These are phyloP conservation scores for Hoplias malabaricus DNA, from an alignment of 2,113 vertebrate species.

Conservation along the genomic window DNA sequence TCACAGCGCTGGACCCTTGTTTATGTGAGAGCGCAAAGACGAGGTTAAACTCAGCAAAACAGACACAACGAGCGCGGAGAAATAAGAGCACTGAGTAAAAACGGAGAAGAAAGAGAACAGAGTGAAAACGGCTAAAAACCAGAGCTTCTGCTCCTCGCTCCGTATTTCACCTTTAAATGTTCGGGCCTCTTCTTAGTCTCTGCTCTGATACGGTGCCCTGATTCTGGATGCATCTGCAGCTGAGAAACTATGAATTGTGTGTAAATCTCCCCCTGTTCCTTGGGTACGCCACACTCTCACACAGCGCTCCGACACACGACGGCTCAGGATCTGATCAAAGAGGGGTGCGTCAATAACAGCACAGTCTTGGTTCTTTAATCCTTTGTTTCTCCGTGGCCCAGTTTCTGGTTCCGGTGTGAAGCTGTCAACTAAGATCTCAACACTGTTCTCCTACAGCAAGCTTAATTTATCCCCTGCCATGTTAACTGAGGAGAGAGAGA, in stretches of 20 bases:
- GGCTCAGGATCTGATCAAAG: conserved; percentile 1
- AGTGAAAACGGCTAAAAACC: too few species aligned
- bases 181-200: too few species aligned
- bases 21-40: too few species aligned
- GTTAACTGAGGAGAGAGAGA: too few species aligned
- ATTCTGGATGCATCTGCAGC: background rate
- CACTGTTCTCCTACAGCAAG: background rate
- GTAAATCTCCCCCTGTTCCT: background rate
- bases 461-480: background rate
- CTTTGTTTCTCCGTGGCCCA: conserved; percentile 6
- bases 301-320: background rate
- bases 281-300: too few species aligned
- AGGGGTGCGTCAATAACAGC: background rate
- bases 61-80: too few species aligned
- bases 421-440: background rate
- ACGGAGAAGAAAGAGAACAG: too few species aligned
- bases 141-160: too few species aligned
- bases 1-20: too few species aligned
- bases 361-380: background rate
- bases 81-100: too few species aligned
- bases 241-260: background rate
- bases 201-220: background rate
- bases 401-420: background rate
- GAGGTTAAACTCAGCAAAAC: too few species aligned
- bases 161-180: too few species aligned